Evolutionary conservation across 2,888 invertebrate genomes (phyloP), one percentile per base, ranked within the genome.

Genomic region (Pristionchus fissidentatus): DNA sequence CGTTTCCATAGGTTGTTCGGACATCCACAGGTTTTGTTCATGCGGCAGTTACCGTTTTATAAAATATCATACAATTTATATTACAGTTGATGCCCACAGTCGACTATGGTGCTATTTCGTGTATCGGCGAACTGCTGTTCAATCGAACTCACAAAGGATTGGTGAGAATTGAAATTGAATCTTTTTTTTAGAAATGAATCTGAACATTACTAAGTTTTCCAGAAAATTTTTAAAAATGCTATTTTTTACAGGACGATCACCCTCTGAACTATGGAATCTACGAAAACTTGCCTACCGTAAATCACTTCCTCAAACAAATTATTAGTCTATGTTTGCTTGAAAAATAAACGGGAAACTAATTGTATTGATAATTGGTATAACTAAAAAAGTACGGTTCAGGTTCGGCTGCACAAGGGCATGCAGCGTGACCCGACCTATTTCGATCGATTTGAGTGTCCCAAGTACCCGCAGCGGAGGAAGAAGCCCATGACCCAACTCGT

Each of bases 51-150:
- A 1, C 57, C 26, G 57, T n/a, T 3, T 3, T 4, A 57, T 4
- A 15, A 57, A 3, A 2, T 57, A 2, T 8, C 26, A 57, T 1
- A 57, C 57, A 26, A 26, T 3, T 55, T 7, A 55, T 55, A 22
- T 19, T 46, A 8, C 41, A 79, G 79, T 43, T 79, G 13, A 57
- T 79, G 57, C 57, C 79, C n/a, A 57, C 55, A 10, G 38, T 57
- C n/a, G 79, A 79, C 57, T 79, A 79, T 29, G 79, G 55, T 3
- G 79, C 79, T 1, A 79, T 79, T n/a, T 79, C 79, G 15, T 79
- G 79, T 46, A 79, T 79, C 57, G 79, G 79, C 10, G 79, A 79
- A 19, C 57, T 79, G n/a, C 79, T 79, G 10, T 57, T 29, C 55
- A 79, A 79, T 38, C 79, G 79, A 46, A 79, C 75, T 4, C 75